Base-by-base conservation (phyloP, 2,797 vertebrate genomes). In the Graptemys geographica region DNA sequence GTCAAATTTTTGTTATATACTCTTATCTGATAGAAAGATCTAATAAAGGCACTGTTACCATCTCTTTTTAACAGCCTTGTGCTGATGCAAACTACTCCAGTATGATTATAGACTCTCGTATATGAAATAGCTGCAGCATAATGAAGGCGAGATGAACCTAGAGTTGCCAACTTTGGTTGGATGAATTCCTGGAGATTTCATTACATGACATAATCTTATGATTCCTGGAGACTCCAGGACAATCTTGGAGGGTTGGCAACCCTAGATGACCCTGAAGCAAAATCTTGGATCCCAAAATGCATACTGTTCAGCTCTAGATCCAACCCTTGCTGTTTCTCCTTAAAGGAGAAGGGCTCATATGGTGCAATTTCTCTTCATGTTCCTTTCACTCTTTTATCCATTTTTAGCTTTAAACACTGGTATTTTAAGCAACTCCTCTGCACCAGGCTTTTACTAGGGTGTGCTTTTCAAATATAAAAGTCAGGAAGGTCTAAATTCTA, bases 21-120 rank as follows among this genome's bases (percentile, higher is more conserved):
- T 59, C 2, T 81, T 92, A 52, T 90, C 57, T 90, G 3, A 12
- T 18, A 56, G 55, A 87, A 92, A 59, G 47, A 33, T 93, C 86
- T 95, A 87, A 93, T 94, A 94, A 91, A 89, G 93, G 49, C 47
- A 33, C 51, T 69, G 82, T 84, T 88, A 84, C 23, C 23, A 80
- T 79, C 79, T 74, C 11, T 10, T 79, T 52, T 94, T 93, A 96
- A 76, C 87, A 96, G 92, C 95, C 96, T 92, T 69, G 37, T 93
- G 81, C 86, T 93, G 86, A 93, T 90, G 92, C 5, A 11, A 41
- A 41, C 41, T 41, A 41, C 41, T 41, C 41, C 41, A 41, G 41
- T 41, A 41, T 41, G 41, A 41, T 41, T 41, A 41, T 41, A 59
- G 69, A 86, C 90, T 96, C 93, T 95, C 90, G 89, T 91, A 1